These are phyloP conservation scores for Beroe ovata DNA, from an alignment of 37 sponge, comb jelly and placozoan species.

Conservation along the genomic window DNA sequence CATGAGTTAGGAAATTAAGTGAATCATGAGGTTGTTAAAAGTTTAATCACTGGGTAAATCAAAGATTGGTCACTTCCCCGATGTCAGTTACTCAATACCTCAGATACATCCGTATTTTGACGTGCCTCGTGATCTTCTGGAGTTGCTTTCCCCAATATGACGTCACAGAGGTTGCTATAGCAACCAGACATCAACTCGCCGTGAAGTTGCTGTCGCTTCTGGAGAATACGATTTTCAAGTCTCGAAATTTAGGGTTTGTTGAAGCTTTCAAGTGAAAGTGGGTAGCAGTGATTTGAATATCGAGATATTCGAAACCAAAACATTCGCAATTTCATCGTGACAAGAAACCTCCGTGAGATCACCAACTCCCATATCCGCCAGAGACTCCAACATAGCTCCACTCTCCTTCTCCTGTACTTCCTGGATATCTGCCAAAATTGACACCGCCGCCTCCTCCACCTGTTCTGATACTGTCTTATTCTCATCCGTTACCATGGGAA, in stretches of 20 bases:
- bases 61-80: too few species aligned
- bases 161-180: constrained; percentile 32
- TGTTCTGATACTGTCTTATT: neutral
- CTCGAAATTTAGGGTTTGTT: too few species aligned
- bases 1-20: too few species aligned
- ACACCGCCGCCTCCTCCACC: constrained; percentile 27
- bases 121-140: neutral
- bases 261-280: too few species aligned
- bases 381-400: neutral
- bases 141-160: constrained; percentile 5
- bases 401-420: constrained; percentile 22
- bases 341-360: constrained; percentile 39
- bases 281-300: too few species aligned
- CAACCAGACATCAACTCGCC: neutral
- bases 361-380: constrained; percentile 12
- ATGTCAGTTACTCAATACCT: too few species aligned
- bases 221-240: too few species aligned
- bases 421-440: constrained; percentile 19
- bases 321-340: too few species aligned
- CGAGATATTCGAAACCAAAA: too few species aligned
- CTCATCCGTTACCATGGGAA: neutral
- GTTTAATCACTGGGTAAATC: too few species aligned
- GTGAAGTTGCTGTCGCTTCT: constrained; percentile 20
- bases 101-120: neutral
- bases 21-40: too few species aligned